A percentile compares a stretch with the other conserved stretches of the same genome.
phyloP scores from a whole-genome alignment of 2,113 vertebrate genomes.

The Pseudopodoces humilis region DNA sequence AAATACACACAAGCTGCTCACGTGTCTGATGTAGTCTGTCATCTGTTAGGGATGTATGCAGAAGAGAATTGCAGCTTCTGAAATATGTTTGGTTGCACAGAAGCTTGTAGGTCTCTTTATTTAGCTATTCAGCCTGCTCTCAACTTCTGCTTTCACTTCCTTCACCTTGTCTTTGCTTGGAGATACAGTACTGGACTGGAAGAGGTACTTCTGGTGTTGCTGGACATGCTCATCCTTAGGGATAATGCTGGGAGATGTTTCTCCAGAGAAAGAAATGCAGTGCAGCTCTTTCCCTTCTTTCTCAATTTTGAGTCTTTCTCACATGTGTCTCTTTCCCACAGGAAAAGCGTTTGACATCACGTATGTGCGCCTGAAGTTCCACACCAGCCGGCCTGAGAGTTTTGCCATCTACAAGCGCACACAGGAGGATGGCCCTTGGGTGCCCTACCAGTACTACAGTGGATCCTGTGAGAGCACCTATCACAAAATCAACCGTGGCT shows the following conservation, averaged over 20 bases:
- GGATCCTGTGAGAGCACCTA: slow-evolving; percentile 96
- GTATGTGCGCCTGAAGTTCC: slow-evolving; percentile 95
- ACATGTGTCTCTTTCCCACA: slow-evolving; percentile 1
- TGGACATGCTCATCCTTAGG: not conserved
- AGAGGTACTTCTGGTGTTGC: not conserved
- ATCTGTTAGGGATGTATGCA: not conserved
- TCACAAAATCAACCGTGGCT: slow-evolving; percentile 80
- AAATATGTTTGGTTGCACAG: not conserved
- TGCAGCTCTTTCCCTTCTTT: not conserved
- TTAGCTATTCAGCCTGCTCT: not conserved
- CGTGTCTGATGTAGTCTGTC: not conserved
- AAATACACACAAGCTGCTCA: not conserved
- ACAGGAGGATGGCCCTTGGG: slow-evolving; percentile 83
- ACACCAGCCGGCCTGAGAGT: slow-evolving; percentile 96
- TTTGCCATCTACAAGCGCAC: slow-evolving; percentile 95
- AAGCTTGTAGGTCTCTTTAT: not conserved
- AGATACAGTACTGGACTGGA: not conserved
- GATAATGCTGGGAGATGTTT: not conserved
- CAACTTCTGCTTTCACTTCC: not conserved
- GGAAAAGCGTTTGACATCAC: slow-evolving; percentile 98
- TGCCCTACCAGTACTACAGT: slow-evolving; percentile 97
- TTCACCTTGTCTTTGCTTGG: not conserved
- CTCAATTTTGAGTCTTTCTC: not conserved
- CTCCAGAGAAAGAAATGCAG: not conserved
- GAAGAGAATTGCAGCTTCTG: not conserved